These are phyloP conservation scores for Steinernema hermaphroditum DNA, from an alignment of 2,888 invertebrate species.

Conservation along the genomic window DNA sequence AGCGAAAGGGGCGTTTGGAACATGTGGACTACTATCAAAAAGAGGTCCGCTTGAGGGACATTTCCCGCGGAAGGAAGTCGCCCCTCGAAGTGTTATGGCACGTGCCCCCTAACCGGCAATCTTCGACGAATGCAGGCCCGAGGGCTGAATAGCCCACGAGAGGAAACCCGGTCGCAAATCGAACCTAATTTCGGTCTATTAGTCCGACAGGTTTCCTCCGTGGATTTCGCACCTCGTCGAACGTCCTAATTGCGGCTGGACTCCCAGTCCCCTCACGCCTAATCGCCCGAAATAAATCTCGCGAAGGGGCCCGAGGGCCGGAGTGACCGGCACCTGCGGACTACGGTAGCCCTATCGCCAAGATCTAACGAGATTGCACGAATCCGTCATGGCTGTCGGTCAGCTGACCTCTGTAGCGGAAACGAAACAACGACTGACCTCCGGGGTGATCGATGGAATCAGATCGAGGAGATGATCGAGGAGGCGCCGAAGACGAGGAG, in stretches of 20 bases:
- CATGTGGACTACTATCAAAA: too few species aligned
- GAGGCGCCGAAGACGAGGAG: too few species aligned
- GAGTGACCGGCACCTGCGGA: neutral
- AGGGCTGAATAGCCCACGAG: too few species aligned
- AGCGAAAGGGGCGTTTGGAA: too few species aligned
- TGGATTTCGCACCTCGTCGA: constrained; percentile 11
- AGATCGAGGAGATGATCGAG: too few species aligned
- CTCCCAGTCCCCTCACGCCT: neutral
- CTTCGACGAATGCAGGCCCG: too few species aligned
- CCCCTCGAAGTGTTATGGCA: too few species aligned
- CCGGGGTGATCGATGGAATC: neutral
- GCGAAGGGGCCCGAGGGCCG: too few species aligned
- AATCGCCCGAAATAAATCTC: constrained; percentile 1
- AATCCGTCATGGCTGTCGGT: constrained; percentile 3
- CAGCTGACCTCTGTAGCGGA: too few species aligned
- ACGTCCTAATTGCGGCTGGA: constrained; percentile 5
- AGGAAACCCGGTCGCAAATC: neutral
- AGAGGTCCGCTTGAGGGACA: too few species aligned
- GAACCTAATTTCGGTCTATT: constrained; percentile 23
- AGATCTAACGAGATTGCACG: neutral
- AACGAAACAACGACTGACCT: neutral
- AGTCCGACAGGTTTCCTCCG: constrained; percentile 18
- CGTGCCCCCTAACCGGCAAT: too few species aligned
- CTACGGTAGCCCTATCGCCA: neutral
- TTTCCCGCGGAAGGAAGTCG: too few species aligned